A percentile compares a stretch with the other conserved stretches of the same genome.
phyloP scores from a whole-genome alignment of 2,113 vertebrate genomes.

The Cygnus buccinator region DNA sequence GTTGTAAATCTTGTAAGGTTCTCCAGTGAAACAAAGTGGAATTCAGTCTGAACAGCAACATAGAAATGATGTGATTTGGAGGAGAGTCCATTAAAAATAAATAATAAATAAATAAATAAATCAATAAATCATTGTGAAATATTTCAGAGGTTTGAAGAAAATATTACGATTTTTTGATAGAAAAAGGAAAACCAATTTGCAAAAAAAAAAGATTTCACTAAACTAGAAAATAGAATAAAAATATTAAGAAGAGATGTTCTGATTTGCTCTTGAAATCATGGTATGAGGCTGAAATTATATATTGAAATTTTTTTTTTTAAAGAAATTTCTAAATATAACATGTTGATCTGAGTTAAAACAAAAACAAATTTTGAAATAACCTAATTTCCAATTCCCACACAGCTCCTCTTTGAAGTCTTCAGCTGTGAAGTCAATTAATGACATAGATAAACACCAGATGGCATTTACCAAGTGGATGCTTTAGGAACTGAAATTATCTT shows the following conservation, averaged over 20 bases:
- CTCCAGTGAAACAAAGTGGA: background rate
- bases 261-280: background rate
- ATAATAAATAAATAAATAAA: background rate
- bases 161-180: background rate
- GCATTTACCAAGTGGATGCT: background rate
- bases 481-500: background rate
- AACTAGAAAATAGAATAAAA: background rate
- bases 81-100: background rate
- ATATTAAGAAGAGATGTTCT: background rate
- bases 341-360: constrained; percentile 6
- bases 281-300: background rate
- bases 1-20: background rate
- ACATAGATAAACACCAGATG: constrained; percentile 31
- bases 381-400: constrained; percentile 20
- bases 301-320: background rate
- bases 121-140: background rate
- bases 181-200: background rate
- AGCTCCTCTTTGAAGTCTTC: constrained; percentile 23
- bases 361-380: constrained; percentile 22
- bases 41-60: background rate
- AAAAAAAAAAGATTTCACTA: background rate
- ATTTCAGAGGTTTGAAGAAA: background rate
- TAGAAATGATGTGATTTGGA: background rate
- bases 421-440: constrained; percentile 45
- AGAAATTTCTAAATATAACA: background rate